Base-by-base conservation (phyloP, 2,113 vertebrate genomes). In the Hipposideros armiger region DNA sequence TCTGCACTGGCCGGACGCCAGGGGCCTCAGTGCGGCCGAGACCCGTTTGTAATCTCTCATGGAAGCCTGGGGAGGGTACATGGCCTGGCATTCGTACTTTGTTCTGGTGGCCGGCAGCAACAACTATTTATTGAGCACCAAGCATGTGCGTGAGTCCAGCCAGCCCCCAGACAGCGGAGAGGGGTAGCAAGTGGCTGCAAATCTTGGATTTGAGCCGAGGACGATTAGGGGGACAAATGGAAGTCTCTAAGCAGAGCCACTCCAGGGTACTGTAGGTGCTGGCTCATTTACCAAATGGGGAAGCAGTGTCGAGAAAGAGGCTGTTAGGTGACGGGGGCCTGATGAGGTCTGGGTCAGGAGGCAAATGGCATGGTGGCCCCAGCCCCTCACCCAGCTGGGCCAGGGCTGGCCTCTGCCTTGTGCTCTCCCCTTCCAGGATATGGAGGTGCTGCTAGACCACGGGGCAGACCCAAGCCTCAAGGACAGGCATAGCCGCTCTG, bases 401-500 rank as follows among this genome's bases (percentile, higher is more conserved):
- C 13, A 10, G 0, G 4, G 11, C 69, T 30, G 2, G 4, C 6
- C 17, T 36, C 45, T 22, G 50, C 20, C 67, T 17, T 30, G 28
- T 20, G 2, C 67, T 50, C 26, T 22, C 13, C 26, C 50, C 17
- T 90, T 54, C 50, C 32, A 98, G 98, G 96, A 96, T 3, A 58
- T 98, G 28, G 83, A 91, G 32, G 32, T 95, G n/a, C 93, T 98
- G 36, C 97, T 98, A 36, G 83, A 66, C 36, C 87, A 74, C 0
- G 92, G 96, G 45, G 98, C 98, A 0, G 85, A 98, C 7, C 74
- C 80, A 5, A 66, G 82, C 58, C 52, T 95, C 28, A 77, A 4
- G 16, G 98, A 98, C 64, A 89, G 10, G 67, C 70, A 97, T 7
- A 89, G 97, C 28, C 94, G 97, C 60, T 96, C 97, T 0, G 92